Evolutionary conservation across 2,888 invertebrate genomes (phyloP), one percentile per base, ranked within the genome.

Genomic region (Protodeltote pygarga): DNA sequence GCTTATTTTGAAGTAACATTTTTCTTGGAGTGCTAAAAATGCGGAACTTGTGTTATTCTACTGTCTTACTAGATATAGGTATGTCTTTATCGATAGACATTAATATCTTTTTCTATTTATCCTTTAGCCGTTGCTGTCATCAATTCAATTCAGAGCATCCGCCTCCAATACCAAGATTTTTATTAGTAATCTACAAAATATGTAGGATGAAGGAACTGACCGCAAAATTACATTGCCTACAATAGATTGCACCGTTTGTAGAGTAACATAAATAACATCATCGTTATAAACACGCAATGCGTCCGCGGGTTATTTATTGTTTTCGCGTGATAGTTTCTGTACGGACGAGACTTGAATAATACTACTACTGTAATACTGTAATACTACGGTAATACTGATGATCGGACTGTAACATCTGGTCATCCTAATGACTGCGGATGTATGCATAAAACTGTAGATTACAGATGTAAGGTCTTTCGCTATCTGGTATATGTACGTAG

Each of bases 181-280:
- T n/a, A n/a, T n/a, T n/a, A n/a, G n/a, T n/a, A n/a, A n/a, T n/a
- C n/a, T n/a, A n/a, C n/a, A n/a, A n/a, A n/a, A n/a, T n/a, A n/a
- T n/a, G n/a, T n/a, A n/a, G n/a, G n/a, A n/a, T n/a, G 54, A 61
- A 54, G 55, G 62, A 60, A 54, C 51, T 15, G 24, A 60, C 34
- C 39, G 32, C 24, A 39, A 62, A 51, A 62, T 50, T 46, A 38
- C 50, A 16, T 42, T 55, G 38, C 55, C 46, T 42, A 32, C 32
- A 27, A 35, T 42, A 13, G 29, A 46, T 39, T 39, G 57, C 46
- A 42, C 32, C 35, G 57, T 50, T 62, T 55, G 38, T 46, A 33
- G 39, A 35, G 32, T 28, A 54, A 48, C 61, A 61, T 54, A 48
- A 61, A 61, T 61, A 54, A 61, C 38, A 3, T 19, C 21, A 31